Evolutionary conservation across 2,113 vertebrate species (phyloP).

Genomic region (Mustelus asterias): DNA sequence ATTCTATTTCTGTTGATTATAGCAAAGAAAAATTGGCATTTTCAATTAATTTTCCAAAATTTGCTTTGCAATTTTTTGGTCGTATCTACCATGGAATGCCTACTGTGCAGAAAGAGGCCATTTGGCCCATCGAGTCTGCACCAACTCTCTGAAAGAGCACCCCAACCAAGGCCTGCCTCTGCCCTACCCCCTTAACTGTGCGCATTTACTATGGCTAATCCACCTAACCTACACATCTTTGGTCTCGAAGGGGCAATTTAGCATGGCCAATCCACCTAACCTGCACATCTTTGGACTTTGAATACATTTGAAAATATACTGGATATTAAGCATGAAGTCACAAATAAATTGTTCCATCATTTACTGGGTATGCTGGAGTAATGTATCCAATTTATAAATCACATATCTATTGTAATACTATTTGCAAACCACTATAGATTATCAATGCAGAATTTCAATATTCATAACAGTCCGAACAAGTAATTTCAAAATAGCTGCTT

Average conservation of each 20-base stretch:
- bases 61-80: neutral
- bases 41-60: neutral
- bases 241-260: too few species aligned
- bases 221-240: too few species aligned
- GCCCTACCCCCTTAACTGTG: too few species aligned
- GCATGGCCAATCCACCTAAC: too few species aligned
- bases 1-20: neutral
- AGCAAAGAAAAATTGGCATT: neutral
- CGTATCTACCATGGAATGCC: too few species aligned
- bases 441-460: neutral
- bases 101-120: too few species aligned
- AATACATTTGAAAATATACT: neutral
- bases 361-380: neutral
- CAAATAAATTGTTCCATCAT: neutral
- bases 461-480: neutral
- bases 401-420: neutral
- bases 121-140: too few species aligned
- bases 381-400: neutral
- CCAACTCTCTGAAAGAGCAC: too few species aligned
- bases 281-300: too few species aligned
- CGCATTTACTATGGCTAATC: too few species aligned
- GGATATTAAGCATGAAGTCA: neutral
- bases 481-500: neutral
- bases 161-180: too few species aligned
- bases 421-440: neutral